Conservation (phyloP, 2,113 vertebrate genomes). For the Asarcornis scutulata region DNA sequence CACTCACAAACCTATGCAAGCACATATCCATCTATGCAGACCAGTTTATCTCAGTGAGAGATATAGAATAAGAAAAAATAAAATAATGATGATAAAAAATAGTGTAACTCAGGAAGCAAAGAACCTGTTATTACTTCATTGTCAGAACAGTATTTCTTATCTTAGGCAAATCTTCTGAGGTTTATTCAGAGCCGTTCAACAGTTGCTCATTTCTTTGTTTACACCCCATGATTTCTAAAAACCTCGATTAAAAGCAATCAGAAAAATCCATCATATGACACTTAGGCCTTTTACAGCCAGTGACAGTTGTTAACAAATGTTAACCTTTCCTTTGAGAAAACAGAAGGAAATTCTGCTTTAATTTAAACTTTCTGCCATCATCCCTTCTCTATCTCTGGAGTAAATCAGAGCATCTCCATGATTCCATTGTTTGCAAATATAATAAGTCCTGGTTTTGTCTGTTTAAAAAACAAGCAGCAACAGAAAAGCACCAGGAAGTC, state of each 20-base stretch:
- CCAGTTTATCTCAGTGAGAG: not conserved
- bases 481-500: constrained; percentile 31
- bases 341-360: constrained; percentile 73
- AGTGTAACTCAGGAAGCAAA: not conserved
- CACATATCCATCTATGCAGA: not conserved
- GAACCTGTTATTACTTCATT: constrained; percentile 21
- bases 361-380: constrained; percentile 43
- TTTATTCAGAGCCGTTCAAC: not conserved
- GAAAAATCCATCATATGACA: constrained; percentile 23
- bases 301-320: constrained; percentile 61
- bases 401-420: constrained; percentile 68
- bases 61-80: not conserved
- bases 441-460: constrained; percentile 36
- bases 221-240: constrained; percentile 5
- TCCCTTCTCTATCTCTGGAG: constrained; percentile 50
- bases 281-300: constrained; percentile 1
- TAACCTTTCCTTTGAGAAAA: constrained; percentile 63
- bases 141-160: constrained; percentile 36
- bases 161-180: constrained; percentile 24
- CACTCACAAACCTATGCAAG: not conserved
- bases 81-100: not conserved
- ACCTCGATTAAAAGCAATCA: constrained; percentile 52
- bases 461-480: constrained; percentile 38
- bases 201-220: not conserved
- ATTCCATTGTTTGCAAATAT: constrained; percentile 72